Evolutionary conservation across 2,113 vertebrate genomes (phyloP).

Genomic region (Turnix velox): DNA sequence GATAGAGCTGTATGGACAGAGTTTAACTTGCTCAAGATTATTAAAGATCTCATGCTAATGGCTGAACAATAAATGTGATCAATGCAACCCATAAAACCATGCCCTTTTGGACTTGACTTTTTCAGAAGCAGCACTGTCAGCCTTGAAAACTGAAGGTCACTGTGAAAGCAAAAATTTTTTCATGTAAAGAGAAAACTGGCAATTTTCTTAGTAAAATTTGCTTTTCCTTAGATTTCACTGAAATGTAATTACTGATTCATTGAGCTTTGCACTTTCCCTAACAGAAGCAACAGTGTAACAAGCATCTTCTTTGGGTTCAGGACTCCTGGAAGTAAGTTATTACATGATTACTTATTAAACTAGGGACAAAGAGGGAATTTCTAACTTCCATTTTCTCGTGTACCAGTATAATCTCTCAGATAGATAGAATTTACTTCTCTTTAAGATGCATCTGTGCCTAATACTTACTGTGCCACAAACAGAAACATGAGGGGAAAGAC

Average conservation of each 20-base stretch:
- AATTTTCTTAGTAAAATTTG: constrained; percentile 11
- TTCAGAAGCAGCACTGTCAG: background rate
- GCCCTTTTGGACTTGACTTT: background rate
- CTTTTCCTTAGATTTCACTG: constrained; percentile 43
- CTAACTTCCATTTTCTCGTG: background rate
- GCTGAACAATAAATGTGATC: background rate
- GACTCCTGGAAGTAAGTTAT: background rate
- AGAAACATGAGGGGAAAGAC: background rate
- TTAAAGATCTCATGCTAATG: background rate
- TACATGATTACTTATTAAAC: background rate
- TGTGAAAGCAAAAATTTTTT: background rate
- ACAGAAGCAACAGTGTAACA: background rate
- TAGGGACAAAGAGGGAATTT: background rate
- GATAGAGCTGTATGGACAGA: background rate
- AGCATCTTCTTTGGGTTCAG: background rate
- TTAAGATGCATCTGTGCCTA: background rate
- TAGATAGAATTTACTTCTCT: background rate
- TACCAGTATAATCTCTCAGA: background rate
- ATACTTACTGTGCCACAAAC: background rate
- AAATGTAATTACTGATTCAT: background rate
- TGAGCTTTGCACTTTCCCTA: constrained; percentile 3
- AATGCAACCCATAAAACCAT: background rate
- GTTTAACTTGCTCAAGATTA: background rate
- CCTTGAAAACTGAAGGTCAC: constrained; percentile 23
- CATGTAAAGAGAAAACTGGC: constrained; percentile 11